Percentiles rank a stretch among this genome's conserved stretches.
Evolutionary conservation across 1,140 invertebrate species (phyloP).

Genomic region (Solenopsis invicta): DNA sequence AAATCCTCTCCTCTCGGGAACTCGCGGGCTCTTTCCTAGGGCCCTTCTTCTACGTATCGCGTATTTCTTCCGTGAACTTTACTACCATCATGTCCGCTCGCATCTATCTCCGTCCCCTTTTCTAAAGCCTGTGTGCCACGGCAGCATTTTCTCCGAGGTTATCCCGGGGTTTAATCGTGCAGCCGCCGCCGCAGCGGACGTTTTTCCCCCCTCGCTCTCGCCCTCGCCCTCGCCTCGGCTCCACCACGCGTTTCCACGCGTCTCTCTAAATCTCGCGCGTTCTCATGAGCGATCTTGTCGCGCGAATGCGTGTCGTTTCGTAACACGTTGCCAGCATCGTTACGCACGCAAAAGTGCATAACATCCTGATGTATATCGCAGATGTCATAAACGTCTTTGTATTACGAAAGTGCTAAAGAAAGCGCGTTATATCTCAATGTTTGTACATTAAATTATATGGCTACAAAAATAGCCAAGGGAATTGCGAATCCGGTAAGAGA

Average conservation of each 20-base stretch:
- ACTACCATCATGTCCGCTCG: conserved; percentile 57
- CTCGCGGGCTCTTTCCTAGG: conserved; percentile 65
- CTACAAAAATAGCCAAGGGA: not conserved
- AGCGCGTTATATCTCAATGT: not conserved
- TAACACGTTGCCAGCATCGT: conserved; percentile 17
- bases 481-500: not conserved
- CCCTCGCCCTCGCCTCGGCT: not conserved
- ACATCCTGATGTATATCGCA: not conserved
- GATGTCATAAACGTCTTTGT: not conserved
- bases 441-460: not conserved
- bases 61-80: conserved; percentile 82
- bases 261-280: conserved; percentile 37
- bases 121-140: not conserved
- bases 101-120: conserved; percentile 68
- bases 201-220: conserved; percentile 25
- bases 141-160: conserved; percentile 69
- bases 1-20: conserved; percentile 74
- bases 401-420: not conserved
- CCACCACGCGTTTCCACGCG: not conserved
- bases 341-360: not conserved
- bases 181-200: conserved; percentile 27
- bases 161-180: conserved; percentile 70
- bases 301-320: conserved; percentile 15
- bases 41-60: conserved; percentile 72
- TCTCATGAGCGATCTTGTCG: conserved; percentile 24